Evolutionary conservation across 2,113 vertebrate genomes (phyloP), one percentile per base, ranked within the genome.

Genomic region (Corythoichthys intestinalis): DNA sequence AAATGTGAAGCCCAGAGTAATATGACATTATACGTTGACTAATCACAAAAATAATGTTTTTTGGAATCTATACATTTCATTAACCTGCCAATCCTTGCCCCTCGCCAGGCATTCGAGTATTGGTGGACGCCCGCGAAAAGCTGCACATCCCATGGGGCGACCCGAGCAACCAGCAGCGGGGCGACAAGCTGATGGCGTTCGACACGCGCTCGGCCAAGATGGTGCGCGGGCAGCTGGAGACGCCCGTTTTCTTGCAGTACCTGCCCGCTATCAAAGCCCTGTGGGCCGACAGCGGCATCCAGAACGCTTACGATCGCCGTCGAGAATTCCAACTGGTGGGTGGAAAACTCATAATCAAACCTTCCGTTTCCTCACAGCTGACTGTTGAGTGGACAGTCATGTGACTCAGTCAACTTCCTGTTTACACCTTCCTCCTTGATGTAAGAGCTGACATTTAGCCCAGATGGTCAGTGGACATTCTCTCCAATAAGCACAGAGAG

Each of bases 311-410:
- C 0, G 96, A 99, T 83, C 87, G 97, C 20, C 94, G 97, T 75
- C 85, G 97, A 70, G 97, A 99, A 79, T 99, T 99, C 85, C 97
- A 99, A 66, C 88, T 99, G 96, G 97, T 99, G 89, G 93, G 95
- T 86, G 28, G 20, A 47, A 63, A 63, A 4, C n/a, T 11, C 3
- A 12, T 13, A 20, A 46, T 3, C 8, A 7, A 20, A 56, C 9
- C 44, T 65, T 70, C 47, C 47, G 62, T 70, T 52, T 75, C 65
- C 69, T 71, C 59, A 17, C 13, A 57, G 41, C 46, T 56, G 39
- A 35, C 57, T 53, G 6, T 48, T 3, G 20, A 75, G 76, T 52
- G 12, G 74, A 75, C 67, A 77, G 80, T 75, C 87, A 89, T 84
- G 86, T 85, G 86, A 86, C 74, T 74, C 20, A 80, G 57, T 74